A percentile compares a stretch with the other conserved stretches of the same genome.
Evolutionary conservation across 92 coral and sea anemone genomes (phyloP).

Genomic region (Epizoanthus stellaris): DNA sequence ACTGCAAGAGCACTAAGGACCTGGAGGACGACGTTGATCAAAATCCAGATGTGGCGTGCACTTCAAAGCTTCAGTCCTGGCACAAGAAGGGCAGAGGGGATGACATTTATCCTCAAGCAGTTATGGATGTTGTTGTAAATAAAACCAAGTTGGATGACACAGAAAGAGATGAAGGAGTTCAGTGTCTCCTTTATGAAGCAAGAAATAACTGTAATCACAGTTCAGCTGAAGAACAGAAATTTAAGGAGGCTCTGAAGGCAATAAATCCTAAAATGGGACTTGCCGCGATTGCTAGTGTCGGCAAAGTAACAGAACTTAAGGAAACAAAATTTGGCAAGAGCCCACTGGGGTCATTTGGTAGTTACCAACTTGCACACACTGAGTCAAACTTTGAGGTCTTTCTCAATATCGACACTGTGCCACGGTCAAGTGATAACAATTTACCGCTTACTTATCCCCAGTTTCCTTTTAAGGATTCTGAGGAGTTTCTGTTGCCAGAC

Average conservation of each 20-base stretch:
- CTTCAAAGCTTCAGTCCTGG: conserved; percentile 59
- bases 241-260: conserved; percentile 16
- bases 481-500: too few species aligned
- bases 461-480: conserved; percentile 14
- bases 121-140: conserved; percentile 41
- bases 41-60: conserved; percentile 43
- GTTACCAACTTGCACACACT: conserved; percentile 41
- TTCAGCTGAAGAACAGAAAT: conserved; percentile 41
- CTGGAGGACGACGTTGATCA: conserved; percentile 45
- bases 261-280: conserved; percentile 43
- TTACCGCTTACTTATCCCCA: neutral
- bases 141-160: conserved; percentile 36
- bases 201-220: conserved; percentile 36
- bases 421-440: neutral
- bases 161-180: conserved; percentile 41
- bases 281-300: conserved; percentile 2
- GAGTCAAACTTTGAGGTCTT: conserved; percentile 51
- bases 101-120: conserved; percentile 50
- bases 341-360: conserved; percentile 36
- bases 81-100: conserved; percentile 57
- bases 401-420: conserved; percentile 43
- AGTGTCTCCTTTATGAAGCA: conserved; percentile 59
- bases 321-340: conserved; percentile 42
- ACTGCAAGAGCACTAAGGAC: conserved; percentile 39
- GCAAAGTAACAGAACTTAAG: neutral